A percentile compares a stretch with the other conserved stretches of the same genome.
phyloP scores from a whole-genome alignment of 2,797 vertebrate species.

The Prionace glauca region DNA sequence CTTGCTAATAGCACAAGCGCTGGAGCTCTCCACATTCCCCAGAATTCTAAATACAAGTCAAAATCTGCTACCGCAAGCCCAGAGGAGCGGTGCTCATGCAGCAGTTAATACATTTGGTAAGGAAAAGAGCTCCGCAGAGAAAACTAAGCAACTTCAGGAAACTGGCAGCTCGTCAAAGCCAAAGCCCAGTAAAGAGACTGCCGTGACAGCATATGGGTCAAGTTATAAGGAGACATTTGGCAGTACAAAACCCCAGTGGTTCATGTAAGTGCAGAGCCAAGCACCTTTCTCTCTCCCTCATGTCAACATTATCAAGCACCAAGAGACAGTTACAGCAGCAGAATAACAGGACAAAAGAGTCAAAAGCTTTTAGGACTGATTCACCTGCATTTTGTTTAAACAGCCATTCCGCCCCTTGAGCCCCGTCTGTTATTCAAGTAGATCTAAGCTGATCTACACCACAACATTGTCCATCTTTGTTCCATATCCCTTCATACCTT shows the following conservation, averaged over 20 bases:
- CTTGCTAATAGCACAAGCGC: neutral
- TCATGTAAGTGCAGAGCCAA: constrained; percentile 25
- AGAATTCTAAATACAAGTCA: constrained; percentile 33
- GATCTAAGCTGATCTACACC: neutral
- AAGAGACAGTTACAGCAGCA: neutral
- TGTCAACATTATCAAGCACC: neutral
- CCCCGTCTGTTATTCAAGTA: neutral
- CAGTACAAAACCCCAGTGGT: constrained; percentile 28
- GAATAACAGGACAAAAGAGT: neutral
- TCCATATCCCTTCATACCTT: neutral
- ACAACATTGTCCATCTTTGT: neutral
- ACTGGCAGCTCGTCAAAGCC: constrained; percentile 34
- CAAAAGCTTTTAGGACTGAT: neutral
- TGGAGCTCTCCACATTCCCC: neutral
- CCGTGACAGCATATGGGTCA: constrained; percentile 24
- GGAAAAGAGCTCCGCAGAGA: constrained; percentile 27
- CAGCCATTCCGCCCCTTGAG: neutral
- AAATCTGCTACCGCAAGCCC: neutral
- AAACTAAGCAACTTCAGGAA: constrained; percentile 19
- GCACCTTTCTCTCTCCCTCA: constrained; percentile 18
- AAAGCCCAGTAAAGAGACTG: constrained; percentile 30
- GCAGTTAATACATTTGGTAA: constrained; percentile 32
- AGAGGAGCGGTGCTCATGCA: neutral
- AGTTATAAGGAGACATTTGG: constrained; percentile 36
- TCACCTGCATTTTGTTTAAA: neutral